Evolutionary conservation across 2,113 vertebrate species (phyloP), one percentile per base, ranked within the genome.

Genomic region (Thalassarche chlororhynchos): DNA sequence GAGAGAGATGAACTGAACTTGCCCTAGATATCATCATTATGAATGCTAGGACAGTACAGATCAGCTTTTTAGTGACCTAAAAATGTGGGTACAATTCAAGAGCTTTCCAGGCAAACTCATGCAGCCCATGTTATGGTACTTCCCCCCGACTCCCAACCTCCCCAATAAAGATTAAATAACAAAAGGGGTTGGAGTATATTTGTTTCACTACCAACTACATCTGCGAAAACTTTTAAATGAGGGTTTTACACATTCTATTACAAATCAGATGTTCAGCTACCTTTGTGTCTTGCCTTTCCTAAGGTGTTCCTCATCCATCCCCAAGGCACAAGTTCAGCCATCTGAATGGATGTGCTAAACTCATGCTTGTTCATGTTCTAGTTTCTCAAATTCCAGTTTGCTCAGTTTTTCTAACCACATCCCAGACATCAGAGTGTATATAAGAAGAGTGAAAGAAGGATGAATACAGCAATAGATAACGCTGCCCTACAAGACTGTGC

Each of bases 141-240:
- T 47, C 2, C 4, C 6, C 10, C 6, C 5, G 7, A 26, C 2
- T 6, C 10, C 5, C 25, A 60, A 3, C 4, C 9, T 65, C 29
- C 36, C 11, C 7, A 2, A 2, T 19, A 89, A 81, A 46, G 15
- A 14, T 28, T 90, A 76, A 40, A 42, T 42, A 52, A 31, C 23
- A 78, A 46, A 40, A 83, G 31, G 20, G 70, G 5, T 38, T 54
- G 17, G 9, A 52, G 3, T 60, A 26, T 28, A 24, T 68, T 61
- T 76, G 4, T 72, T 82, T 83, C 31, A 60, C 29, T 66, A 49
- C 5, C 23, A 28, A 11, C 62, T 46, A 17, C 4, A 21, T 46
- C 34, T 66, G 28, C 1, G 0, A 47, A 74, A 61, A 17, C 12
- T 42, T 82, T 62, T 38, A 54, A 71, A 42, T 26, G 46, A 55